These are phyloP conservation scores for Deladenus siricidicola DNA, from an alignment of 2,888 invertebrate species.

Conservation along the genomic window DNA sequence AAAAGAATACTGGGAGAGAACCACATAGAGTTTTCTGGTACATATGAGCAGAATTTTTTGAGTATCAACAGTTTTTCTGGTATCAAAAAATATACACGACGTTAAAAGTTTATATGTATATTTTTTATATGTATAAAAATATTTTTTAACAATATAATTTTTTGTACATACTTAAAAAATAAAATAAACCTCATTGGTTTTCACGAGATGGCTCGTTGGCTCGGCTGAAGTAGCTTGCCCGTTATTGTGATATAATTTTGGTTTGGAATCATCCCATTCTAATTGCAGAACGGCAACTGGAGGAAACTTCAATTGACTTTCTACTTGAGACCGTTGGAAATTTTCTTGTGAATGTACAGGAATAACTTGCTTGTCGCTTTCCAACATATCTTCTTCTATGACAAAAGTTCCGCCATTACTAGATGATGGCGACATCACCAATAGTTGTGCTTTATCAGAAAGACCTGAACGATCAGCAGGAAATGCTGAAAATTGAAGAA, in stretches of 20 bases:
- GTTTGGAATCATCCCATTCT: no score
- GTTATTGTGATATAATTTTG: no score
- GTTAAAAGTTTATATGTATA: conserved; percentile 3
- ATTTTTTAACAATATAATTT: neutral
- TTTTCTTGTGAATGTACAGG: neutral
- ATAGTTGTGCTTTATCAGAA: no score
- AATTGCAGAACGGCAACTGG: neutral
- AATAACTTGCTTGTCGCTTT: conserved; percentile 22
- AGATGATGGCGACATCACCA: no score
- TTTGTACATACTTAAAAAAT: no score
- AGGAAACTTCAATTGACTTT: neutral
- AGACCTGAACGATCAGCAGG: no score
- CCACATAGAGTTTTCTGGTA: no score
- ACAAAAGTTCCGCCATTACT: conserved; percentile 32
- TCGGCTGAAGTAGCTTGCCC: conserved; percentile 23
- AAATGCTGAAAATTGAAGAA: no score
- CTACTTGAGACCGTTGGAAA: neutral
- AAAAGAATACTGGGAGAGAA: no score
- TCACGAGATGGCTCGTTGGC: conserved; percentile 33
- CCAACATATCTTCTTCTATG: conserved; percentile 52
- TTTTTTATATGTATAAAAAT: neutral
- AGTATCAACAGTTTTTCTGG: no score
- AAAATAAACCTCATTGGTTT: conserved; percentile 33
- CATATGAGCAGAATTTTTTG: no score
- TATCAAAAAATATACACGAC: no score